Evolutionary conservation across 2,113 vertebrate species (phyloP).

Genomic region (Puma concolor): DNA sequence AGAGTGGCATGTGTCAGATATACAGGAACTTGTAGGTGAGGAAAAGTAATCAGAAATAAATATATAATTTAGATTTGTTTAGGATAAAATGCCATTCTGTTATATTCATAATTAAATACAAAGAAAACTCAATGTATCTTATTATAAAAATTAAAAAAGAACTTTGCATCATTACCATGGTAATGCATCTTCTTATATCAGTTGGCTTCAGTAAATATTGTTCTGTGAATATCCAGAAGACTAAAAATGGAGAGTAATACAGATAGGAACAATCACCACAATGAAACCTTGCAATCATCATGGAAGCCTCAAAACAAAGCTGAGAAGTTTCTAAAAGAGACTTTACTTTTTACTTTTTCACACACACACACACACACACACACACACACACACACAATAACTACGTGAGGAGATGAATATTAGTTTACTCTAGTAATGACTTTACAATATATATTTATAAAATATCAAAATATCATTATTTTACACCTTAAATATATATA

Average conservation of each 20-base stretch:
- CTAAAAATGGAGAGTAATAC: constrained; percentile 11
- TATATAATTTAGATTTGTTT: background rate
- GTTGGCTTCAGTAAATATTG: background rate
- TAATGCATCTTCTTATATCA: background rate
- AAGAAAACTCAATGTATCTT: background rate
- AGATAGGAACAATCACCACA: background rate
- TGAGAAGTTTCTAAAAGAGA: background rate
- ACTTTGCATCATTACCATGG: background rate
- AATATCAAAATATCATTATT: too few species aligned
- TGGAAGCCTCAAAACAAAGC: constrained; percentile 25
- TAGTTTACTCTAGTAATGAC: too few species aligned
- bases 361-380: background rate
- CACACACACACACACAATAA: too few species aligned
- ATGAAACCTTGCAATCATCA: background rate
- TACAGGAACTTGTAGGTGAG: background rate
- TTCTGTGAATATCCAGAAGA: constrained; percentile 20
- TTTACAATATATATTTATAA: too few species aligned
- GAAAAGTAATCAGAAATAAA: background rate
- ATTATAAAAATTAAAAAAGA: background rate
- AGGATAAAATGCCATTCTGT: background rate
- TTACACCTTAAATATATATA: too few species aligned
- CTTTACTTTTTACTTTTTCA: background rate
- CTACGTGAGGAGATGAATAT: too few species aligned
- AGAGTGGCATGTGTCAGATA: background rate
- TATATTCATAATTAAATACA: constrained; percentile 44